These are phyloP conservation scores for Triplophysa rosa DNA, from an alignment of 2,113 vertebrate genomes.

Conservation along the genomic window DNA sequence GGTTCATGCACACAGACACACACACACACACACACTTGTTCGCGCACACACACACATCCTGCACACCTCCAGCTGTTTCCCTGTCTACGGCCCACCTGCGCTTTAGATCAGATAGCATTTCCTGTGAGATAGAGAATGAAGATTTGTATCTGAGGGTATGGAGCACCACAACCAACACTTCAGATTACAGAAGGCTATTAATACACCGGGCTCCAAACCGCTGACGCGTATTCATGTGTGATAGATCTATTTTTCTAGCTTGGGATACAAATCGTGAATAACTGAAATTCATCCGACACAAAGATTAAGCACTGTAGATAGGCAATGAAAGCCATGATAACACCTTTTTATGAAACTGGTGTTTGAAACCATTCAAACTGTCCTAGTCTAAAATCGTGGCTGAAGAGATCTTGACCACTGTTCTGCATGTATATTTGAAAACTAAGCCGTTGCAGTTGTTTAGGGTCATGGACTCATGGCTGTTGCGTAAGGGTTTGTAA, in stretches of 20 bases:
- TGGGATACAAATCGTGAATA: background rate
- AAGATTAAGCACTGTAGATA: background rate
- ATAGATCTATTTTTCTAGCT: background rate
- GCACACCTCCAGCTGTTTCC: constrained; percentile 70
- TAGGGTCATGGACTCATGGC: background rate
- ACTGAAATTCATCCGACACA: background rate
- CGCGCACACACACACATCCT: constrained; percentile 61
- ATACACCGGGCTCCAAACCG: background rate
- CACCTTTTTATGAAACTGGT: background rate
- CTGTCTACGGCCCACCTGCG: constrained; percentile 52
- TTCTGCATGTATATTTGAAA: constrained; percentile 16
- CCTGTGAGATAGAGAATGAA: constrained; percentile 47
- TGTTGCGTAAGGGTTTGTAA: background rate
- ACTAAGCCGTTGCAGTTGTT: constrained; percentile 1
- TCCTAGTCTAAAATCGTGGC: too few relatives aligned
- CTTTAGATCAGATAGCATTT: constrained; percentile 36
- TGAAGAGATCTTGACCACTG: background rate
- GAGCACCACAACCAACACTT: background rate
- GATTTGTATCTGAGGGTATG: constrained; percentile 10
- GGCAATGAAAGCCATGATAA: background rate
- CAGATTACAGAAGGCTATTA: constrained; percentile 11
- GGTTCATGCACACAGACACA: constrained; percentile 2
- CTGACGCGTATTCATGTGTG: background rate
- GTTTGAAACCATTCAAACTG: too few relatives aligned
- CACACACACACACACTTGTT: constrained; percentile 31